Evolutionary conservation across 2,888 invertebrate genomes (phyloP), one percentile per base, ranked within the genome.

Genomic region (Sinodicranocentrus sp.): DNA sequence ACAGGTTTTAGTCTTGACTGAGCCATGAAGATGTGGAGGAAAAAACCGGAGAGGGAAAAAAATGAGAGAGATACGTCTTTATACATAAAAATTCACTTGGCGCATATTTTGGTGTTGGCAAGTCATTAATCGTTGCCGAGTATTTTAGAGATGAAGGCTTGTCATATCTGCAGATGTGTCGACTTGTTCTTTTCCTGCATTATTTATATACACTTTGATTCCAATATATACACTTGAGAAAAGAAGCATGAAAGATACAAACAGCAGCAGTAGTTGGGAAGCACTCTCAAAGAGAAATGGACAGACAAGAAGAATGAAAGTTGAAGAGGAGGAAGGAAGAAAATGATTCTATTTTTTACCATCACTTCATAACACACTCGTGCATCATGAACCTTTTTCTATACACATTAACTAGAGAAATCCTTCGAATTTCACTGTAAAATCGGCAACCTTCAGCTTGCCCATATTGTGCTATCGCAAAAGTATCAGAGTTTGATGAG

Each of bases 91-190:
- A 59, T 63, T 67, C 44, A 86, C 76, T 84, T 86, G 86, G 86
- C 87, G 87, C 87, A 85, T 89, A 88, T 87, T 88, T 80, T 89
- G 89, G 88, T 89, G 88, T 88, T 89, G 89, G 89, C 89, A 89
- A 89, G 89, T 89, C 89, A 89, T 89, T 89, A 89, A 89, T 89
- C 89, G 89, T 89, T 82, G 84, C 83, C 83, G 86, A 88, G 88
- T 88, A 89, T 88, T 88, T 88, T 88, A 84, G 87, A 87, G 88
- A 88, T 89, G 89, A 89, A 88, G 88, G 89, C 88, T 88, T 89
- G 89, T 89, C 89, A 88, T 89, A 89, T 88, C 88, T 89, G 88
- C 89, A 89, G 89, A 89, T 89, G 89, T 88, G 89, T 84, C 88
- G 88, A 84, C 87, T 87, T 88, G 86, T 88, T 87, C 88, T 85